phyloP scores from a whole-genome alignment of 2,797 vertebrate genomes.

The Distichodus sexfasciatus region DNA sequence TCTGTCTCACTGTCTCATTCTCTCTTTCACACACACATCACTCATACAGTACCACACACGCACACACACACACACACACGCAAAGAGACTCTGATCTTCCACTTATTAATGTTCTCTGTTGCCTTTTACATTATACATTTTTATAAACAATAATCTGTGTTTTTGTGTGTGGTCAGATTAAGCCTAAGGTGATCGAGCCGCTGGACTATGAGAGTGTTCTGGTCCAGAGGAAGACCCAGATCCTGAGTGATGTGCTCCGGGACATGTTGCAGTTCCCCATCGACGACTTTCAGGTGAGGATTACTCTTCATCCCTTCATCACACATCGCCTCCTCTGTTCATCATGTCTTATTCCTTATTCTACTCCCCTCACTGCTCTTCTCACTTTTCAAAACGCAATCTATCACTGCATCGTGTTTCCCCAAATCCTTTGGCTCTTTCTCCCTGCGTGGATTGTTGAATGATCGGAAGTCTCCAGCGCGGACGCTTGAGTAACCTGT shows the following conservation, averaged over 20 bases:
- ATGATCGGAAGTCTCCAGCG: not conserved
- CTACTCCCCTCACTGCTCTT: not conserved
- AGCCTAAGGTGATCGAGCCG: conserved; percentile 93
- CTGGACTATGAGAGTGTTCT: conserved; percentile 95
- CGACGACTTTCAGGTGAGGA: conserved; percentile 91
- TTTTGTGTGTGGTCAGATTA: conserved; percentile 73
- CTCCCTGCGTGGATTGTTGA: not conserved
- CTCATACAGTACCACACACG: not conserved
- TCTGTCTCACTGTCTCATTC: not conserved
- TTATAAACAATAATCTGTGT: too few relatives aligned
- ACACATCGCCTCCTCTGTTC: not conserved
- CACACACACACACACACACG: conserved; percentile 25
- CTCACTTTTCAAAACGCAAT: too few relatives aligned
- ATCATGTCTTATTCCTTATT: not conserved
- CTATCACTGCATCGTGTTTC: not conserved
- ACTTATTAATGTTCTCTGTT: too few relatives aligned
- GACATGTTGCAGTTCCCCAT: conserved; percentile 96
- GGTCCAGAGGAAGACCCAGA: conserved; percentile 93
- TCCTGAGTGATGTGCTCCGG: conserved; percentile 88
- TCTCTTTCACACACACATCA: not conserved
- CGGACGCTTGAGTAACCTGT: not conserved
- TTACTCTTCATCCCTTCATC: not conserved
- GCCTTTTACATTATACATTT: too few relatives aligned
- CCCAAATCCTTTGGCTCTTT: not conserved
- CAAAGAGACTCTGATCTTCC: not conserved